A percentile compares a stretch with the other conserved stretches of the same genome.
Conservation (phyloP, 2,113 vertebrate species). For the Irena cyanogastra region DNA sequence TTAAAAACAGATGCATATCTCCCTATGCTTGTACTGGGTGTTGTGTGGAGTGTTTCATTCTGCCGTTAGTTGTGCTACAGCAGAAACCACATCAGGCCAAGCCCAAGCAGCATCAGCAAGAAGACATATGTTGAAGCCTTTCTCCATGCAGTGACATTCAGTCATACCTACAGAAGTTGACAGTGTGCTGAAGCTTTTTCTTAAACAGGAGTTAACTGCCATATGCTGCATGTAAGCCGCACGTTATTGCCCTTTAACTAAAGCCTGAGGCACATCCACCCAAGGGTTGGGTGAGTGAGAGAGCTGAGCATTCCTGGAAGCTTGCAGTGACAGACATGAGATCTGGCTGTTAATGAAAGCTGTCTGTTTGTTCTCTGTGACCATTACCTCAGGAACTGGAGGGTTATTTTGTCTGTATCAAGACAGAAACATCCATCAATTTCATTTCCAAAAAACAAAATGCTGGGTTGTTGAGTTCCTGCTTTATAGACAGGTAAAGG, state of each 20-base stretch:
- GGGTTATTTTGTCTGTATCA: background rate
- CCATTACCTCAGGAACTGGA: background rate
- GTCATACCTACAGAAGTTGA: background rate
- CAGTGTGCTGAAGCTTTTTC: background rate
- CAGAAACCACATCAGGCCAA: background rate
- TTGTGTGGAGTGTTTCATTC: background rate
- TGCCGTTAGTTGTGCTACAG: background rate
- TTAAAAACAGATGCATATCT: background rate
- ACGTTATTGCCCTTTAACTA: fast-evolving
- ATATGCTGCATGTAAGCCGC: background rate
- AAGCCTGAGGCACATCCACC: background rate
- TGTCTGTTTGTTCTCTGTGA: background rate
- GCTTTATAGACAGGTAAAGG: background rate
- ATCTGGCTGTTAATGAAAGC: background rate
- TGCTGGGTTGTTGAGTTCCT: background rate
- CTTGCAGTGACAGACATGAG: background rate
- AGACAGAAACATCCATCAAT: background rate
- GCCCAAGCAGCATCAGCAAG: background rate
- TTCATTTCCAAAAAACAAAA: background rate
- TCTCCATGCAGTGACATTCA: background rate
- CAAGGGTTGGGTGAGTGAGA: background rate
- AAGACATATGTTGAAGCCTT: background rate
- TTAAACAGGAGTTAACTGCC: background rate
- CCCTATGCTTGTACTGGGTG: background rate
- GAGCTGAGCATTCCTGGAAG: background rate